Conservation (phyloP, 2,888 invertebrate species). For the Perizoma affinitatum region DNA sequence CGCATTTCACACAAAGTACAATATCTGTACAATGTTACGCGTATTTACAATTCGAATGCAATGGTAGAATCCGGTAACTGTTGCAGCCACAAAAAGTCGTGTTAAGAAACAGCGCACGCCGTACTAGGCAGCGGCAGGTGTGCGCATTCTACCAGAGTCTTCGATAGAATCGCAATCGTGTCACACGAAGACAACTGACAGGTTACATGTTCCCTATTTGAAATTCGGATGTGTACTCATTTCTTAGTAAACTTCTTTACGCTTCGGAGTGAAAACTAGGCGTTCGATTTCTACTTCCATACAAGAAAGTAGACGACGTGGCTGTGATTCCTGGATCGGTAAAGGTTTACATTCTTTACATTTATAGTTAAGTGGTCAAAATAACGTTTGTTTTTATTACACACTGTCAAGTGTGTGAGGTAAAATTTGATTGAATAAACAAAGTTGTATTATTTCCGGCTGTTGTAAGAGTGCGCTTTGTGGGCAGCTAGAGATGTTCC, state of each 20-base stretch:
- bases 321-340: neutral
- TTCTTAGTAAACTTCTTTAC: constrained; percentile 10
- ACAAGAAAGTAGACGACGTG: constrained; percentile 11
- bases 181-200: constrained; percentile 24
- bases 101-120: constrained; percentile 14
- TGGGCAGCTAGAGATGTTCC: too few relatives aligned
- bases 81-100: constrained; percentile 17
- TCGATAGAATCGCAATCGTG: constrained; percentile 19
- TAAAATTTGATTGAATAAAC: too few relatives aligned
- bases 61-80: constrained; percentile 12
- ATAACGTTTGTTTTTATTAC: too few relatives aligned
- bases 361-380: neutral
- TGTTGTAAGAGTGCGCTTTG: too few relatives aligned
- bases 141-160: constrained; percentile 18
- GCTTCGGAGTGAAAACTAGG: constrained; percentile 11
- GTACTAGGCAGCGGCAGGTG: constrained; percentile 19
- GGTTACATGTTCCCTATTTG: constrained; percentile 27
- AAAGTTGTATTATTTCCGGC: too few relatives aligned
- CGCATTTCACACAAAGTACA: constrained; percentile 1
- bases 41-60: neutral
- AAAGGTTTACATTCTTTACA: neutral
- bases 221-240: constrained; percentile 27
- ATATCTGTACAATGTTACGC: neutral
- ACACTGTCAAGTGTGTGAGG: too few relatives aligned
- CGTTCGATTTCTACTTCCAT: neutral